Evolutionary conservation across 1,140 invertebrate genomes (phyloP).

Genomic region (Pararge aegeria): DNA sequence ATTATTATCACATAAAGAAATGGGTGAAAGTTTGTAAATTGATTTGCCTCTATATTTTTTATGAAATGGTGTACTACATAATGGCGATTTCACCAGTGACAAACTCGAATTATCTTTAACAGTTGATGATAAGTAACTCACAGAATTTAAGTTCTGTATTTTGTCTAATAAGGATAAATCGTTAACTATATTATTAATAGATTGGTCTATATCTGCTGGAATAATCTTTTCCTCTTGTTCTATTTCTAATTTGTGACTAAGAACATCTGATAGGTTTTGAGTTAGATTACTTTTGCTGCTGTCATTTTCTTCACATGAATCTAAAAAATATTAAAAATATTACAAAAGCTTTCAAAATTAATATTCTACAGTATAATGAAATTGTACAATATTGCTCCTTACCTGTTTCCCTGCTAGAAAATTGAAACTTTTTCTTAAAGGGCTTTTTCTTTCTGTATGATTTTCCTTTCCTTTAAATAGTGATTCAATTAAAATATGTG

Average conservation of each 20-base stretch:
- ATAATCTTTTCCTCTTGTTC: constrained; percentile 40
- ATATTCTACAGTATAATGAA: background rate
- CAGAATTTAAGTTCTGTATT: background rate
- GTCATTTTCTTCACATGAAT: constrained; percentile 61
- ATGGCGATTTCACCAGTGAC: constrained; percentile 38
- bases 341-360: constrained; percentile 10
- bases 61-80: constrained; percentile 63
- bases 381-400: no score
- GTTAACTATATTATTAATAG: constrained; percentile 54
- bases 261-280: constrained; percentile 47
- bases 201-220: constrained; percentile 41
- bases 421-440: constrained; percentile 44
- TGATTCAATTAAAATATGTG: background rate
- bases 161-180: constrained; percentile 44
- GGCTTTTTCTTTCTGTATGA: constrained; percentile 36
- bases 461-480: constrained; percentile 37
- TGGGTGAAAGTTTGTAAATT: constrained; percentile 65
- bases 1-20: constrained; percentile 33
- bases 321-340: constrained; percentile 40
- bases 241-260: constrained; percentile 49
- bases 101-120: background rate
- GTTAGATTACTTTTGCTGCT: constrained; percentile 22
- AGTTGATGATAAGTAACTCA: background rate
- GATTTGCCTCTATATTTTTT: constrained; percentile 61
- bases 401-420: constrained; percentile 51